Evolutionary conservation across 2,113 vertebrate species (phyloP).

Genomic region (Tympanuchus pallidicinctus): DNA sequence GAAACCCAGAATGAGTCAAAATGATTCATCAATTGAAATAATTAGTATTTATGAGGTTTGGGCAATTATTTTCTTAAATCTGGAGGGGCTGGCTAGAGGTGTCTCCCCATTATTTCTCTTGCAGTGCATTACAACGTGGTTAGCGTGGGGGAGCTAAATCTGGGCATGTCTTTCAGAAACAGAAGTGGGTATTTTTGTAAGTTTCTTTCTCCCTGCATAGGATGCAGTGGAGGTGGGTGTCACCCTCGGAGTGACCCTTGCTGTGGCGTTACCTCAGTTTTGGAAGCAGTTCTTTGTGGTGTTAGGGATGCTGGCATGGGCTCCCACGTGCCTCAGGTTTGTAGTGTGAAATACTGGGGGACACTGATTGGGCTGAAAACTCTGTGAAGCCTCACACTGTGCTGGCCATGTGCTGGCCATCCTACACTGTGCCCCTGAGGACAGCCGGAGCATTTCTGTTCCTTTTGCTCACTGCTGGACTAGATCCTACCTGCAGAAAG

Average conservation of each 20-base stretch:
- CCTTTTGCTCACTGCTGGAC: not conserved
- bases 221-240: not conserved
- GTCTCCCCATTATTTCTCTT: not conserved
- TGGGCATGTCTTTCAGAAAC: not conserved
- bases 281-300: not conserved
- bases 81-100: not conserved
- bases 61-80: conserved; percentile 4
- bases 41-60: conserved; percentile 29
- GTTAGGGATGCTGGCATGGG: not conserved
- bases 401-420: not conserved
- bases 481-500: not conserved
- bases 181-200: not conserved
- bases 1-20: conserved; percentile 20
- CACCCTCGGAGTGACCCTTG: not conserved
- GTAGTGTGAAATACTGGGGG: fast-evolving
- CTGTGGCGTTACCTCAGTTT: fast-evolving
- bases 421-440: not conserved
- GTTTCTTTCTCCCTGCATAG: not conserved
- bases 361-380: not conserved
- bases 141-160: not conserved
- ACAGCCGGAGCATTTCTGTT: not conserved
- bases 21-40: conserved; percentile 47
- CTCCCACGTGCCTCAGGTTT: not conserved
- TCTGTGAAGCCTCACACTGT: fast-evolving
- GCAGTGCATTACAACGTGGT: not conserved